Evolutionary conservation across 2,888 invertebrate genomes (phyloP).

Genomic region (Cepaea hortensis): DNA sequence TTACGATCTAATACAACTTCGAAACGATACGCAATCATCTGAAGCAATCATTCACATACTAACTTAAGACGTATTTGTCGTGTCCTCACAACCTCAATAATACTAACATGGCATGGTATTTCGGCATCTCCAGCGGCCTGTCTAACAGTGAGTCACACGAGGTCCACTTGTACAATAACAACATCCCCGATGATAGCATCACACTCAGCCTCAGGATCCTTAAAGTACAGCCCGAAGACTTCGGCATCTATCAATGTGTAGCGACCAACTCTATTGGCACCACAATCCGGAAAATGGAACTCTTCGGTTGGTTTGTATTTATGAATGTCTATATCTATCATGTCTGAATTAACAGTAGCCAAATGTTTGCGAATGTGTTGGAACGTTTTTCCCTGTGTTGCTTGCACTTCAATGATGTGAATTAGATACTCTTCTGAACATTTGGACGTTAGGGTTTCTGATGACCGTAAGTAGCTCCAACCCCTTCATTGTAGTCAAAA

Average conservation of each 20-base stretch:
- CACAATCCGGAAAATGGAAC: slow-evolving; percentile 53
- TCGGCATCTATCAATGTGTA: slow-evolving; percentile 59
- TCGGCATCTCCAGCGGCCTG: not conserved
- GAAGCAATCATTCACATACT: no score
- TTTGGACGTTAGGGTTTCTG: no score
- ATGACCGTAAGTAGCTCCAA: no score
- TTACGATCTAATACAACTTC: no score
- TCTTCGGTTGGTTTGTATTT: slow-evolving; percentile 57
- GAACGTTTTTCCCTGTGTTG: no score
- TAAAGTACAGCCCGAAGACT: slow-evolving; percentile 57
- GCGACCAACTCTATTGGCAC: slow-evolving; percentile 59
- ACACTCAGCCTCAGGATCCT: slow-evolving; percentile 57
- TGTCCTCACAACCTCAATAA: not conserved
- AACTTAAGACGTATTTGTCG: not conserved
- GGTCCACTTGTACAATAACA: slow-evolving; percentile 58
- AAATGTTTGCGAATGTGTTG: no score
- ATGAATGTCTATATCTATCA: not conserved
- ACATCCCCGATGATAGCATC: slow-evolving; percentile 56
- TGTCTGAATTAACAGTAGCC: no score
- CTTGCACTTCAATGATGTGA: no score
- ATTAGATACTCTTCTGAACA: no score
- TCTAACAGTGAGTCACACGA: slow-evolving; percentile 55
- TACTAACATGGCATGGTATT: not conserved
- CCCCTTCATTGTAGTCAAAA: no score
- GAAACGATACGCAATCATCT: no score